These are phyloP conservation scores for Horisme vitalbata DNA, from an alignment of 2,888 invertebrate species.

Conservation along the genomic window DNA sequence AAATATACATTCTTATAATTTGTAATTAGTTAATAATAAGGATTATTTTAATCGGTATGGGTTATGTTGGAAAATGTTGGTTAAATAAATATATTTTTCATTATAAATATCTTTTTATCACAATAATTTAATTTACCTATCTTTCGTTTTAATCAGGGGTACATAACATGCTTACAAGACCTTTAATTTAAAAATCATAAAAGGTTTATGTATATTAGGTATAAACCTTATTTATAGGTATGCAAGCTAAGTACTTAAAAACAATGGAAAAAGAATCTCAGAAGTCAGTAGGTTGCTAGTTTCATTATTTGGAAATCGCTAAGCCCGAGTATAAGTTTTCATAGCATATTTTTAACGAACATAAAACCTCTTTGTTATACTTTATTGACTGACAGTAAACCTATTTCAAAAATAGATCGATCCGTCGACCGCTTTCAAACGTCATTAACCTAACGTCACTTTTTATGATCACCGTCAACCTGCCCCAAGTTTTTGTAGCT, in stretches of 20 bases:
- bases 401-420: slow-evolving; percentile 40
- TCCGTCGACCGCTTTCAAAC: slow-evolving; percentile 36
- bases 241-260: too few relatives aligned
- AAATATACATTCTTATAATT: slow-evolving; percentile 3
- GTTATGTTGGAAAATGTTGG: slow-evolving; percentile 40
- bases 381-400: slow-evolving; percentile 26
- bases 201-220: too few relatives aligned
- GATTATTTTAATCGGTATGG: slow-evolving; percentile 38
- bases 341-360: background rate
- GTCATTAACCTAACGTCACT: slow-evolving; percentile 11
- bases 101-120: too few relatives aligned
- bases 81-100: slow-evolving; percentile 46
- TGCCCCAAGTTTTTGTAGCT: slow-evolving; percentile 10
- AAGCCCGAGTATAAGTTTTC: too few relatives aligned
- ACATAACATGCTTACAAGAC: too few relatives aligned
- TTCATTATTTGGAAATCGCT: too few relatives aligned
- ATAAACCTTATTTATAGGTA: too few relatives aligned
- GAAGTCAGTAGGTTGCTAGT: too few relatives aligned
- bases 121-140: slow-evolving; percentile 17
- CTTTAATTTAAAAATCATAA: too few relatives aligned
- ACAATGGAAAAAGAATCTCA: too few relatives aligned
- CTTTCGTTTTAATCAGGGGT: too few relatives aligned
- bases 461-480: too few relatives aligned
- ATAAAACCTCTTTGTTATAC: background rate
- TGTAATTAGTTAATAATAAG: slow-evolving; percentile 31